Conservation (phyloP, 2,888 invertebrate species). For the Perithous albicinctus region DNA sequence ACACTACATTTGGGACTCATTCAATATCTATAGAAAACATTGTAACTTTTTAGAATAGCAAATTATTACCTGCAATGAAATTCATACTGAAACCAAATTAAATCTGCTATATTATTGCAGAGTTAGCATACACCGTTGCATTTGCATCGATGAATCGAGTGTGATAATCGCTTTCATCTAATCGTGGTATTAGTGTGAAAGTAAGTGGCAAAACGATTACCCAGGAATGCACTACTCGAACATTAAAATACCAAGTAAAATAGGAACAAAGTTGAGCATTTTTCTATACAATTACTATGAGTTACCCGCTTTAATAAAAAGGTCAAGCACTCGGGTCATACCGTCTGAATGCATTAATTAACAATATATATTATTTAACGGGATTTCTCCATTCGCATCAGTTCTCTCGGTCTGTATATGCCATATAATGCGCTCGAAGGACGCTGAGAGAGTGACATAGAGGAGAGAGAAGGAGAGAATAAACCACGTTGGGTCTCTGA, state of each 20-base stretch:
- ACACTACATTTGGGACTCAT: too few relatives aligned
- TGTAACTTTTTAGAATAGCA: too few relatives aligned
- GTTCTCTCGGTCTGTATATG: constrained; percentile 6
- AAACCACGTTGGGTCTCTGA: background rate
- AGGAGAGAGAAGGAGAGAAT: constrained; percentile 9
- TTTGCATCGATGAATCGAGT: constrained; percentile 47
- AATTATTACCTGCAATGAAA: too few relatives aligned
- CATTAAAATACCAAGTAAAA: background rate
- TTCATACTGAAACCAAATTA: too few relatives aligned
- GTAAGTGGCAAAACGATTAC: constrained; percentile 40
- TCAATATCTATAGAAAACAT: too few relatives aligned
- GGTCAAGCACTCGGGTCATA: too few relatives aligned
- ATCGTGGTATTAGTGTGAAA: constrained; percentile 15
- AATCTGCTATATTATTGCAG: too few relatives aligned
- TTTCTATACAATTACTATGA: constrained; percentile 20
- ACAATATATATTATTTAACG: constrained; percentile 27
- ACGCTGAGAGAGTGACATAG: constrained; percentile 20
- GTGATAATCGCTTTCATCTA: constrained; percentile 20
- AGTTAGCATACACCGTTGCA: too few relatives aligned
- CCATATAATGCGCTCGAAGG: constrained; percentile 42
- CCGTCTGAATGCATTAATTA: constrained; percentile 40
- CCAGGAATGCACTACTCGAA: constrained; percentile 18
- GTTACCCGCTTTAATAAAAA: constrained; percentile 45
- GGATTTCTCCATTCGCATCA: constrained; percentile 19
- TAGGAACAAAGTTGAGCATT: constrained; percentile 37